Evolutionary conservation across 2,113 vertebrate genomes (phyloP).

Genomic region (Accipiter virgatus): DNA sequence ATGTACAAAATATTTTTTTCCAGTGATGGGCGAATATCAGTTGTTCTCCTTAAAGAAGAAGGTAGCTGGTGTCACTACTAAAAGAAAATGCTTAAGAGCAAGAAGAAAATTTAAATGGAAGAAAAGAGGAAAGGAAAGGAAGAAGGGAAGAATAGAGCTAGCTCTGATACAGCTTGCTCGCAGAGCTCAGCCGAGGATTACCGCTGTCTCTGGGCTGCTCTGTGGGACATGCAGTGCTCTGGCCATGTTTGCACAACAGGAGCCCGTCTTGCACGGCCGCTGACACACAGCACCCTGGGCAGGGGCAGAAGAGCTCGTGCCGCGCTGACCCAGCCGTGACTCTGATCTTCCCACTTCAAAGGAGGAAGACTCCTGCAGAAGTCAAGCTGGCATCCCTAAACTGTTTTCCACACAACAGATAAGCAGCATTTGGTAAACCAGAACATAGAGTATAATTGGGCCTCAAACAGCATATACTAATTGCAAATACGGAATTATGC

Average conservation of each 20-base stretch:
- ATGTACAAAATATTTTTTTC: neutral
- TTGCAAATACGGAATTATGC: conserved; percentile 1
- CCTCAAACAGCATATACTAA: conserved; percentile 11
- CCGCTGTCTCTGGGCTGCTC: neutral
- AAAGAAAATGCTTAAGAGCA: neutral
- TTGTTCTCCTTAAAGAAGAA: neutral
- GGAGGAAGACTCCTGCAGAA: neutral
- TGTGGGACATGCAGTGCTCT: fast-evolving
- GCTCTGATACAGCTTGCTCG: neutral
- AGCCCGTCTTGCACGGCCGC: neutral
- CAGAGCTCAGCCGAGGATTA: neutral
- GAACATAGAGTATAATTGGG: conserved; percentile 19
- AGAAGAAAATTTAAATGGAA: neutral
- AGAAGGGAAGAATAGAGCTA: neutral
- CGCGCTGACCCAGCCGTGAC: neutral
- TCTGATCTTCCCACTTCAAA: conserved; percentile 52
- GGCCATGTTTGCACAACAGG: neutral
- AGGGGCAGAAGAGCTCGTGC: neutral
- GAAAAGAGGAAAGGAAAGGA: neutral
- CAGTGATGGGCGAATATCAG: neutral
- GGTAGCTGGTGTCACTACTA: neutral
- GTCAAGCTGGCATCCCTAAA: conserved; percentile 14
- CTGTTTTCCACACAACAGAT: conserved; percentile 55
- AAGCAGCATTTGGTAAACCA: conserved; percentile 23
- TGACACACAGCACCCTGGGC: neutral